Evolutionary conservation across 2,888 invertebrate genomes (phyloP), one percentile per base, ranked within the genome.

Genomic region (Eustalomyia histrio): DNA sequence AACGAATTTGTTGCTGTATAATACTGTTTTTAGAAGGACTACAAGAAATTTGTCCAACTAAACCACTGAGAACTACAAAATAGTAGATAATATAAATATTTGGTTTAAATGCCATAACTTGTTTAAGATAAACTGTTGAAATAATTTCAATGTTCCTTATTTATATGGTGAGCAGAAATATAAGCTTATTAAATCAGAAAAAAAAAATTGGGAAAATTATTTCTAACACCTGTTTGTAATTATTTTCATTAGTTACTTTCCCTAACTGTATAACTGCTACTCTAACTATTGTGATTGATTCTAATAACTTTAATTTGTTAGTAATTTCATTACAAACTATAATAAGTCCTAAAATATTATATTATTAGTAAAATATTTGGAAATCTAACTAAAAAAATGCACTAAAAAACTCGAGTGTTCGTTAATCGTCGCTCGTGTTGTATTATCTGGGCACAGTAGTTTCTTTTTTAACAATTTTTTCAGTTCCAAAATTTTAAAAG

Each of bases 1-100:
- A 2, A 2, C n/a, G n/a, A n/a, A 76, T 9, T 39, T 69, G 69
- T n/a, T 58, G 63, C 16, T 60, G 69, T 1, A 68, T 9, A n/a
- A 76, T 8, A 63, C 17, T 57, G 35, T 65, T 52, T 8, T 17
- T n/a, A 0, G 52, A 2, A 29, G 52, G 33, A 21, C 21, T 0
- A 8, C 43, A 33, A 2, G 16, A 12, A 39, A 5, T 17, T 29
- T 29, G 3, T 8, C 24, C 17, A 7, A 9, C 8, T 14, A 9
- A 4, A 1, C 14, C 7, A 14, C n/a, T 17, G 29, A 69, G 47
- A 4, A 71, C 9, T 63, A n/a, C 2, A 2, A 55, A 5, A 1
- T 43, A 0, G 5, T 53, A 7, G 9, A 63, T 2, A 39, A 24
- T 14, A 17, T 21, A 12, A 12, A 21, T 16, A 2, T 8, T 21